A percentile compares a stretch with the other conserved stretches of the same genome.
Conservation (phyloP, 2,888 invertebrate species). For the Lamellibrachia satsuma region DNA sequence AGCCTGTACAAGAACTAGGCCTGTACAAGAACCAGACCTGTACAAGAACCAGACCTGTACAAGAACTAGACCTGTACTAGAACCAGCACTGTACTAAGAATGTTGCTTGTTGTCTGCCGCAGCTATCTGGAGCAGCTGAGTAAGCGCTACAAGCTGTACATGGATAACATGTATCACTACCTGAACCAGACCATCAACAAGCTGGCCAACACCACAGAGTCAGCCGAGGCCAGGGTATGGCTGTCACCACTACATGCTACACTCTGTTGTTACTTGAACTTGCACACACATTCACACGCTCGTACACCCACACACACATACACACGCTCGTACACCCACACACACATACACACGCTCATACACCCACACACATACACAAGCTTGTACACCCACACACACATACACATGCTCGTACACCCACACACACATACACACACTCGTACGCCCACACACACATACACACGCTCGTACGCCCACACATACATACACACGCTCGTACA, state of each 20-base stretch:
- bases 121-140: constrained; percentile 93
- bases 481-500: background rate
- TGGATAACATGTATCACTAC: constrained; percentile 88
- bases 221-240: constrained; percentile 41
- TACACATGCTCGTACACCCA: too few relatives aligned
- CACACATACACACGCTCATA: background rate
- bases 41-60: too few relatives aligned
- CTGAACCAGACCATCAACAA: constrained; percentile 81
- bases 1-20: too few relatives aligned
- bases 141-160: constrained; percentile 92
- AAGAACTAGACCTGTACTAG: background rate
- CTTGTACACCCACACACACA: background rate
- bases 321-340: background rate
- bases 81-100: background rate
- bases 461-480: too few relatives aligned
- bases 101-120: constrained; percentile 21
- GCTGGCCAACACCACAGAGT: constrained; percentile 59
- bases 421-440: constrained; percentile 9
- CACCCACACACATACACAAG: background rate
- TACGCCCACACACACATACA: too few relatives aligned
- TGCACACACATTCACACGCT: background rate
- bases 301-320: too few relatives aligned
- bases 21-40: background rate
- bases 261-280: background rate
- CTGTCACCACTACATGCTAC: background rate